phyloP scores from a whole-genome alignment of 2,113 vertebrate species.

The Marcusenius ussheri region DNA sequence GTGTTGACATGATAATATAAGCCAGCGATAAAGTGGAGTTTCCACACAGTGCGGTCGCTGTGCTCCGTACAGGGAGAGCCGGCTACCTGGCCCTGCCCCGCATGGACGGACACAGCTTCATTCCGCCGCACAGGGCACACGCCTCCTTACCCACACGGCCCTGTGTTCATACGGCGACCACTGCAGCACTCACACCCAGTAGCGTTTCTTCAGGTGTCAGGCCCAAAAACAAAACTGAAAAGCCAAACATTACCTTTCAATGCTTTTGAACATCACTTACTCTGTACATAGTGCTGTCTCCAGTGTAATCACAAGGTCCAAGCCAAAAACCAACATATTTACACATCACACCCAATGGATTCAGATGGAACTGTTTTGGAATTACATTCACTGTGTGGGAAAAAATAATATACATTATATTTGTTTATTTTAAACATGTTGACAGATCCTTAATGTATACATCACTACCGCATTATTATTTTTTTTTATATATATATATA shows the following conservation, averaged over 20 bases:
- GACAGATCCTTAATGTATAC: constrained; percentile 35
- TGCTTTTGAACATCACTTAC: constrained; percentile 34
- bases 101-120: background rate
- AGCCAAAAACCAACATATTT: background rate
- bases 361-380: constrained; percentile 31
- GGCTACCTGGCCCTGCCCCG: background rate
- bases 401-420: constrained; percentile 23
- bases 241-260: background rate
- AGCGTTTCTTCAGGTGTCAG: background rate
- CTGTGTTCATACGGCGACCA: background rate
- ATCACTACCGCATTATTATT: constrained; percentile 36
- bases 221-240: background rate
- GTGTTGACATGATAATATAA: constrained; percentile 70
- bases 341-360: background rate
- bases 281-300: background rate
- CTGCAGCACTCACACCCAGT: background rate
- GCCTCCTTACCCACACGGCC: background rate
- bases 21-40: constrained; percentile 38
- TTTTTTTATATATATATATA: constrained; percentile 22
- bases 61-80: background rate
- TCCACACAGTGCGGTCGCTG: constrained; percentile 37
- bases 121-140: background rate
- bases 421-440: constrained; percentile 56
- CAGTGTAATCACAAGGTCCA: background rate
- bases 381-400: constrained; percentile 10